phyloP scores from a whole-genome alignment of 2,113 vertebrate species.

The Centropus unirufus region DNA sequence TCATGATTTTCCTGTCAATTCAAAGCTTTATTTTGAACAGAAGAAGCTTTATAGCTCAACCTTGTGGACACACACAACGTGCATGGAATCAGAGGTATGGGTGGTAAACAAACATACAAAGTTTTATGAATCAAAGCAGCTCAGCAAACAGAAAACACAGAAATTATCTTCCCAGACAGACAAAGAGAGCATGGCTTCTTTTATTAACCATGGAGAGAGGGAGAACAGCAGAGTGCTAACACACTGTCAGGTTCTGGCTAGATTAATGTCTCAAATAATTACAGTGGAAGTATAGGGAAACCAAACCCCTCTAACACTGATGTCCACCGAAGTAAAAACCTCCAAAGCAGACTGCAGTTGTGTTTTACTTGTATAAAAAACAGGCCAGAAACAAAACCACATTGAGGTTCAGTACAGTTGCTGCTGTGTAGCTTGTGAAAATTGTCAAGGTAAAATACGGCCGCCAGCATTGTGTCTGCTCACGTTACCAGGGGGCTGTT shows the following conservation, averaged over 20 bases:
- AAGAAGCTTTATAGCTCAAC: background rate
- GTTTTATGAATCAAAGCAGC: background rate
- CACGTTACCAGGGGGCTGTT: accelerated
- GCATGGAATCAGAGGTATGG: background rate
- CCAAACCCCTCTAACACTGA: background rate
- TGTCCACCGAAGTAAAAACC: background rate
- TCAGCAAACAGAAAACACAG: background rate
- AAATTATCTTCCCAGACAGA: background rate
- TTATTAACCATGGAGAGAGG: background rate
- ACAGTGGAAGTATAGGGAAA: background rate
- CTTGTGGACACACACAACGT: background rate
- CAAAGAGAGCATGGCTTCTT: background rate
- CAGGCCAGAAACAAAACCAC: background rate
- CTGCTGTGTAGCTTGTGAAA: background rate
- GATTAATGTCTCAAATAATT: background rate
- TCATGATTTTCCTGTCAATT: background rate
- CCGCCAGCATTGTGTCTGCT: background rate
- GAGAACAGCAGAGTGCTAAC: background rate
- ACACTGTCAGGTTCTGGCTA: background rate
- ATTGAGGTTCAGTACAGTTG: background rate
- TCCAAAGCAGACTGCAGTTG: background rate
- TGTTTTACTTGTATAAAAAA: background rate
- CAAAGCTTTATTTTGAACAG: background rate
- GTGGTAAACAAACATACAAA: background rate
- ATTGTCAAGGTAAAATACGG: background rate